These are phyloP conservation scores for Chamaea fasciata DNA, from an alignment of 2,113 vertebrate species.

Conservation along the genomic window DNA sequence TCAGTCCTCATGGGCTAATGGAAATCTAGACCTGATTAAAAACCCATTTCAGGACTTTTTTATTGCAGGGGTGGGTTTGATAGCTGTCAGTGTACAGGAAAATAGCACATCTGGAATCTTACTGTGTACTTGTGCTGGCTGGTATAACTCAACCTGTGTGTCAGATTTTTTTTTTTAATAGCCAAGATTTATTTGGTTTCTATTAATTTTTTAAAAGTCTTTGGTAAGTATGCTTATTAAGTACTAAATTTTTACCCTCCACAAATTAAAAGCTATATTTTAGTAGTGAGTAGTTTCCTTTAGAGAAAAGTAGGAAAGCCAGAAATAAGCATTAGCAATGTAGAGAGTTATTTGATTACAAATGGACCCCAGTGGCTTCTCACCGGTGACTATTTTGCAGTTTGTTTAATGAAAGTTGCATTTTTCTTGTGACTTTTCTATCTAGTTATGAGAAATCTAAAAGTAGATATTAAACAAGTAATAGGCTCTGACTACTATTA, in stretches of 20 bases:
- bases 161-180: constrained; percentile 62
- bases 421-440: constrained; percentile 41
- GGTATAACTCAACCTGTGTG: constrained; percentile 71
- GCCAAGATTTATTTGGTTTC: constrained; percentile 72
- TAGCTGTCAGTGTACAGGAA: constrained; percentile 75
- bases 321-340: background rate
- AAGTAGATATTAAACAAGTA: background rate
- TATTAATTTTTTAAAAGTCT: constrained; percentile 69
- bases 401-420: constrained; percentile 23
- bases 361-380: background rate
- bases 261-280: constrained; percentile 72
- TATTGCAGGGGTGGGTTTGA: constrained; percentile 69
- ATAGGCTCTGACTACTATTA: background rate
- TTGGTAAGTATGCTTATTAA: constrained; percentile 63
- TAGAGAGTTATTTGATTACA: background rate
- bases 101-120: constrained; percentile 75
- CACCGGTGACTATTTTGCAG: constrained; percentile 1
- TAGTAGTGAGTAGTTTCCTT: constrained; percentile 27
- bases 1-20: constrained; percentile 53
- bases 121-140: constrained; percentile 65
- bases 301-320: constrained; percentile 20
- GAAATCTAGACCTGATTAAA: constrained; percentile 68
- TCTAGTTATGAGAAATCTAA: constrained; percentile 1
- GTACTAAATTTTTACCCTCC: constrained; percentile 59
- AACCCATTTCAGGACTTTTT: constrained; percentile 71